Conservation (phyloP, 2,797 vertebrate species). For the Diglossa cyanea region DNA sequence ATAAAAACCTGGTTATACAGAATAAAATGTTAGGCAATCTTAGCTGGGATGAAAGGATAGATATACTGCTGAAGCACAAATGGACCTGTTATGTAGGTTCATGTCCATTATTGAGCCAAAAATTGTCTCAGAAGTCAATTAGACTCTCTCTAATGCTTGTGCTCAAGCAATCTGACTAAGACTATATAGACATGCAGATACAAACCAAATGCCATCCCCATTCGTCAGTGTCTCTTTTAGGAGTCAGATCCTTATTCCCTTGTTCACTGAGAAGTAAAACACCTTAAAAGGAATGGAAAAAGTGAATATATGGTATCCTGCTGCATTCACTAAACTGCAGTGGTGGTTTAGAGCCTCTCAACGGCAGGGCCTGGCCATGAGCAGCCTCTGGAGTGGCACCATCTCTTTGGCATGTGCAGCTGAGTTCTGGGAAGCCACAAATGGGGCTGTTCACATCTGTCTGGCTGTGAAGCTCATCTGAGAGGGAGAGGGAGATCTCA, state of each 20-base stretch:
- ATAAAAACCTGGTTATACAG: background rate
- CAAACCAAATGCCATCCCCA: background rate
- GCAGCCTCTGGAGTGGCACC: background rate
- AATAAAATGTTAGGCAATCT: background rate
- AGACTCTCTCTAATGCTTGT: background rate
- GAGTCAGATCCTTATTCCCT: background rate
- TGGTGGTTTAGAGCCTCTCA: background rate
- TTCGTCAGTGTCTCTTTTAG: background rate
- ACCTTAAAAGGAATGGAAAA: conserved; percentile 3
- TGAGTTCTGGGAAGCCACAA: background rate
- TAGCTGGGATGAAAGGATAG: background rate
- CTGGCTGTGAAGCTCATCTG: background rate
- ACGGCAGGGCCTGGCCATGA: background rate
- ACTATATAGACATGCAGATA: fast-evolving
- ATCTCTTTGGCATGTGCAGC: background rate
- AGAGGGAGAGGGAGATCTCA: background rate
- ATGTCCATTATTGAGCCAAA: background rate
- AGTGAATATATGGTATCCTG: background rate
- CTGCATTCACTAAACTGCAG: background rate
- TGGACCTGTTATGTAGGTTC: background rate
- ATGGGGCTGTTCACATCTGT: background rate
- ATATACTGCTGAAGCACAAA: background rate
- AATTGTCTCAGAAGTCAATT: background rate
- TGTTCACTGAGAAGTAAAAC: background rate
- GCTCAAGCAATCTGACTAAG: background rate